A percentile compares a stretch with the other conserved stretches of the same genome.
Evolutionary conservation across 2,888 invertebrate species (phyloP).

Genomic region (Megalurothrips usitatus): DNA sequence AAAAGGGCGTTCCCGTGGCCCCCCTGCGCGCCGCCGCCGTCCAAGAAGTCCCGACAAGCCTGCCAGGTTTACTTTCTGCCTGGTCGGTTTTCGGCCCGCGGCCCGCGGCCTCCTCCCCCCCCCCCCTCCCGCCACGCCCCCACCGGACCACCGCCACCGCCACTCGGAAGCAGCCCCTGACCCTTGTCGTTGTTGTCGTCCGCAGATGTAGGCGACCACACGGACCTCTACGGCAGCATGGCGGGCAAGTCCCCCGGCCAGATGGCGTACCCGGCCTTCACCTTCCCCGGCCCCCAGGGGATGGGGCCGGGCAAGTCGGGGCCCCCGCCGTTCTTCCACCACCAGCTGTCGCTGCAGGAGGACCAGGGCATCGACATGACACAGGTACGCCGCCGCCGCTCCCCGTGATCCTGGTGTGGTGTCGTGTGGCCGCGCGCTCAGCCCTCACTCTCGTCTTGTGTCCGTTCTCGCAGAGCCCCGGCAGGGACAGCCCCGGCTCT

Average conservation of each 20-base stretch:
- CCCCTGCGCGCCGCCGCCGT: not conserved
- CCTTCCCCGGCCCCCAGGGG: constrained; percentile 60
- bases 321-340: constrained; percentile 72
- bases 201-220: constrained; percentile 53
- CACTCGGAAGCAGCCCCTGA: not conserved
- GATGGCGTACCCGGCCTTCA: constrained; percentile 63
- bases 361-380: constrained; percentile 87
- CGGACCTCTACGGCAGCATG: constrained; percentile 45
- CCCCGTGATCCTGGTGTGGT: constrained; percentile 23
- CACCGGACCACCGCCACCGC: not conserved
- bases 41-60: not conserved
- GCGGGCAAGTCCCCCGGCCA: constrained; percentile 45
- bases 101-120: not conserved
- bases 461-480: constrained; percentile 64
- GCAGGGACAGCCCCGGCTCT: constrained; percentile 87
- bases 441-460: not conserved
- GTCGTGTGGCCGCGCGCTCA: not conserved
- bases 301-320: constrained; percentile 53
- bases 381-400: constrained; percentile 52
- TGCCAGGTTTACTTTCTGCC: constrained; percentile 2
- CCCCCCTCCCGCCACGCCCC: not conserved
- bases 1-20: constrained; percentile 10
- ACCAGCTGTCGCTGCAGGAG: constrained; percentile 75
- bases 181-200: constrained; percentile 5
- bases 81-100: not conserved